Conservation (phyloP, 64 coral and sea anemone species). For the Montipora cactus region DNA sequence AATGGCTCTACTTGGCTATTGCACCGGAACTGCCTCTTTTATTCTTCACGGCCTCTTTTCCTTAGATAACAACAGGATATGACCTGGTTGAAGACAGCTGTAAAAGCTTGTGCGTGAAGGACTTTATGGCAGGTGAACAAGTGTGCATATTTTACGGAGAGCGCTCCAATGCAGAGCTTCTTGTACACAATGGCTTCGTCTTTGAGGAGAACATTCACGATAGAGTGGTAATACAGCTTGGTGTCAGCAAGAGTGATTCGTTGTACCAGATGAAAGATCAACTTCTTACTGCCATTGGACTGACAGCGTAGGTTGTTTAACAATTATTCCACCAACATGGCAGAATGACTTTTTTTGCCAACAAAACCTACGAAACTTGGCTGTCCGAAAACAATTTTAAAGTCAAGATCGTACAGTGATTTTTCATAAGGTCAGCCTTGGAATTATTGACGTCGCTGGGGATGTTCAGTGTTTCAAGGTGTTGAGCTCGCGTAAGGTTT, state of each 20-base stretch:
- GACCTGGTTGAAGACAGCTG: constrained; percentile 60
- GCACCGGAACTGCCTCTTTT: neutral
- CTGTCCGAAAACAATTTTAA: no score
- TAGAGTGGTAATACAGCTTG: constrained; percentile 78
- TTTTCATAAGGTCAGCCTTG: no score
- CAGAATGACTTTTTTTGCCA: no score
- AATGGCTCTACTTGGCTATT: no score
- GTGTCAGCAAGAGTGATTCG: constrained; percentile 87
- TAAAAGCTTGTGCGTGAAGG: constrained; percentile 73
- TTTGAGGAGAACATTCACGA: constrained; percentile 75
- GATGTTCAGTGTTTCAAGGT: no score
- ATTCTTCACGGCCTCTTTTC: neutral
- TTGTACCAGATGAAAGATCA: constrained; percentile 85
- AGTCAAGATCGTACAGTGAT: no score
- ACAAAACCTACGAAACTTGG: no score
- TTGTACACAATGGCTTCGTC: constrained; percentile 93
- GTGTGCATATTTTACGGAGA: constrained; percentile 90
- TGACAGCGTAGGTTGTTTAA: constrained; percentile 77
- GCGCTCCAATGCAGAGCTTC: constrained; percentile 82
- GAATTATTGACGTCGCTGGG: no score
- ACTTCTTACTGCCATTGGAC: constrained; percentile 59
- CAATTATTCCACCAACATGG: no score
- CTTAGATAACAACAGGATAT: constrained; percentile 86
- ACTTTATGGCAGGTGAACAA: constrained; percentile 78
- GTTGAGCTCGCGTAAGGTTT: no score